Evolutionary conservation across 2,113 vertebrate species (phyloP), one percentile per base, ranked within the genome.

Genomic region (Scalopus aquaticus): DNA sequence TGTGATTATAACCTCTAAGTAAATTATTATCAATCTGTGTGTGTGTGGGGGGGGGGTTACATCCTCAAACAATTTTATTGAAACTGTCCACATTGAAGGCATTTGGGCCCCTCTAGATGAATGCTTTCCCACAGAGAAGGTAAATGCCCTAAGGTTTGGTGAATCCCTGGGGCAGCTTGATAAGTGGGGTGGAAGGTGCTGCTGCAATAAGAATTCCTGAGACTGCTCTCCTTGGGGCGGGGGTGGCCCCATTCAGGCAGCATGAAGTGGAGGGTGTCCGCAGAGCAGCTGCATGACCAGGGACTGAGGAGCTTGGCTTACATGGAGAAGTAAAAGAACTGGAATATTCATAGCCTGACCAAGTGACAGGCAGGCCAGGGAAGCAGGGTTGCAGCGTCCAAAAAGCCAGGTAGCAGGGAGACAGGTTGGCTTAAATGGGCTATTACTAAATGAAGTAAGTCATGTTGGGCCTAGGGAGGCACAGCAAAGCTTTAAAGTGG

Each of bases 1-100:
- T 9, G 5, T 85, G 30, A 70, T 87, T 78, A 72, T 56, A 90
- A 49, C 49, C 49, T 82, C 15, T 30, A 74, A 64, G 6, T 30
- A 11, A 87, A 6, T 82, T 56, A 28, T 49, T 56, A 54, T 46
- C 74, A 39, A 1, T 86, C 32, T 79, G 5, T 39, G n/a, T n/a
- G n/a, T n/a, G n/a, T n/a, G n/a, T n/a, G n/a, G n/a, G n/a, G n/a
- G 44, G 30, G 0, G 5, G 44, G 42, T 20, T 39, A 5, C 26
- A 16, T 17, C 64, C 39, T 76, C 82, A 64, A 74, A 73, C 46
- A 28, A 39, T 73, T 73, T 83, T 73, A 72, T 49, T 51, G n/a
- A 7, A 56, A 44, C 26, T 22, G 1, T 22, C 58, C 37, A 58
- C 20, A n/a, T 89, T 88, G 39, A 35, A n/a, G 85, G 77, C 42